Evolutionary conservation across 2,113 vertebrate species (phyloP), one percentile per base, ranked within the genome.

Genomic region (Isichthys henryi): DNA sequence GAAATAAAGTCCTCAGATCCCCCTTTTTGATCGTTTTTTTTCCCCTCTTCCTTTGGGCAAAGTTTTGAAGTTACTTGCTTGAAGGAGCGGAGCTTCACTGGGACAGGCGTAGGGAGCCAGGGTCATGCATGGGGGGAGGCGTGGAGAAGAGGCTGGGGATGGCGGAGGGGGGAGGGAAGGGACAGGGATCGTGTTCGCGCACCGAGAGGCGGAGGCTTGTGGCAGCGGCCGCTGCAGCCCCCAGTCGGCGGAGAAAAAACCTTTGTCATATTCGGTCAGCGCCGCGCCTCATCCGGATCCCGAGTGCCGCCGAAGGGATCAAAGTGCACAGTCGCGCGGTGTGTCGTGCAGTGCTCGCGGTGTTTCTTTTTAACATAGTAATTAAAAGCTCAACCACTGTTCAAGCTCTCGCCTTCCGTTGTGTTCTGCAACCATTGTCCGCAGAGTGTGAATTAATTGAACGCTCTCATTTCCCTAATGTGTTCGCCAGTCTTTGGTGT

Each of bases 131-230:
- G 93, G 92, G 93, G 92, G 89, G 92, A 58, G 89, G 91, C 91
- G 92, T 89, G 92, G 90, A 91, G 91, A 89, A 89, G 89, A 91
- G 70, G 85, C 88, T 53, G 91, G 91, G 84, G 84, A 86, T 77
- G 82, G 89, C 70, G 84, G 90, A 27, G 56, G 74, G 89, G 80
- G 74, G 90, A 87, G 88, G 90, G 90, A 66, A 83, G 87, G 58
- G 56, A 45, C 52, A 58, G 35, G 83, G 91, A 90, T 93, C 87
- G 90, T 89, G 90, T 91, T 91, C 93, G 92, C 89, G 89, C 92
- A 56, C 88, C 52, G 91, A 91, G 91, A 94, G 95, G 94, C 92
- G 94, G 95, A 94, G 95, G 91, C 94, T 88, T 87, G 91, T 87
- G 92, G 92, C 70, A 92, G 91, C 91, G 91, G 21, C 27, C 70